Evolutionary conservation across 2,797 vertebrate genomes (phyloP), one percentile per base, ranked within the genome.

Genomic region (Oreochromis grahami): DNA sequence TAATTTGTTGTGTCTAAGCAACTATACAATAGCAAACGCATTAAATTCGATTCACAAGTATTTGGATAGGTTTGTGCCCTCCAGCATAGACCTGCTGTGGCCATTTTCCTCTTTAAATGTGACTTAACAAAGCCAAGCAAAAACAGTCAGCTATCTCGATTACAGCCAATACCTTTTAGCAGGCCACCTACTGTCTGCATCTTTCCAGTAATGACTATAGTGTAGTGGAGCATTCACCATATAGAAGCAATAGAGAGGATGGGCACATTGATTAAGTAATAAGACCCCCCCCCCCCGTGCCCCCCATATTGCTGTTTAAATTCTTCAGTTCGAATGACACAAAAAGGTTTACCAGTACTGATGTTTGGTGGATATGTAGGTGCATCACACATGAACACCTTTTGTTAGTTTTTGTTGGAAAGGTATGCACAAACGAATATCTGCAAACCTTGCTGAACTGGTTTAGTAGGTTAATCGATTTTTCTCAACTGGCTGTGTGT

Each of bases 91-190:
- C 38, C 24, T 43, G 38, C 65, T 70, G 38, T 58, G 60, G 80
- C 92, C 84, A 87, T 90, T 92, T 88, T 81, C 88, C 8, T 29
- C 15, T 48, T 50, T 72, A 48, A 5, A 72, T 72, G 24, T 85
- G 83, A 90, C 79, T 89, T 81, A 76, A 88, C 87, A 91, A 86
- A 68, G 63, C 50, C 36, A 52, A 79, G 74, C 89, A 80, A 89
- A 68, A 79, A 60, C 56, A 68, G 74, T 48, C 60, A 36, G 81
- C 79, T 76, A 91, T 87, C 82, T 48, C 89, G 83, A 90, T 91
- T 74, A 89, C 87, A 91, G 72, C 58, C 70, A 53, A 78, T 19
- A 38, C 78, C 79, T 84, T 76, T 85, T 79, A 50, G 80, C 51
- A 82, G 48, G 87, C 17, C 43, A 52, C 65, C 78, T 51, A 52